These are phyloP conservation scores for Nilaparvata lugens DNA, from an alignment of 1,140 invertebrate genomes.

Conservation along the genomic window DNA sequence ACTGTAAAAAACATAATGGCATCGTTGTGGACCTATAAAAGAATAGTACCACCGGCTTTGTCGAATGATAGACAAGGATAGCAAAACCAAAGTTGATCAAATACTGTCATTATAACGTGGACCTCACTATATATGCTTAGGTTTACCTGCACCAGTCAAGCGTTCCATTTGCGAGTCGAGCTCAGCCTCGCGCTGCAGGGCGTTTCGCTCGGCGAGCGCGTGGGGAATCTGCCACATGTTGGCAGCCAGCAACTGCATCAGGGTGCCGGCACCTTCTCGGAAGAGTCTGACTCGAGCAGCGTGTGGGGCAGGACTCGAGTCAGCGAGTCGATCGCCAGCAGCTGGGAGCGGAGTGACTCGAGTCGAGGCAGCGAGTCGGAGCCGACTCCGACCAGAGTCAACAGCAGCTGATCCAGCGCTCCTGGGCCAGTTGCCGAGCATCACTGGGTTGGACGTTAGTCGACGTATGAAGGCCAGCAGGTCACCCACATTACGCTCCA, in stretches of 20 bases:
- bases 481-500: constrained; percentile 40
- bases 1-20: too few relatives aligned
- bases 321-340: constrained; percentile 44
- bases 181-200: constrained; percentile 34
- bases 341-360: constrained; percentile 40
- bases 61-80: too few relatives aligned
- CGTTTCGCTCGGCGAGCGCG: constrained; percentile 34
- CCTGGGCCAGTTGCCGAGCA: constrained; percentile 38
- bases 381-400: constrained; percentile 37
- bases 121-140: too few relatives aligned
- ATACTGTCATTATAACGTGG: too few relatives aligned
- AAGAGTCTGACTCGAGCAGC: constrained; percentile 20
- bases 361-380: constrained; percentile 28
- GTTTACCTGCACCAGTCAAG: constrained; percentile 1
- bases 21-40: too few relatives aligned
- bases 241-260: constrained; percentile 44
- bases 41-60: too few relatives aligned
- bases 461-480: constrained; percentile 47
- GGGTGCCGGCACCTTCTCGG: constrained; percentile 42
- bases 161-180: constrained; percentile 32
- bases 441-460: constrained; percentile 37
- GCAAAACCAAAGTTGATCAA: too few relatives aligned
- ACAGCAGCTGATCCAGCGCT: constrained; percentile 42
- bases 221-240: constrained; percentile 48
- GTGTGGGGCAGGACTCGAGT: neutral